Percentiles rank a stretch among this genome's conserved stretches.
These are phyloP conservation scores for Apolygus lucorum DNA, from an alignment of 1,140 invertebrate genomes.

Conservation along the genomic window DNA sequence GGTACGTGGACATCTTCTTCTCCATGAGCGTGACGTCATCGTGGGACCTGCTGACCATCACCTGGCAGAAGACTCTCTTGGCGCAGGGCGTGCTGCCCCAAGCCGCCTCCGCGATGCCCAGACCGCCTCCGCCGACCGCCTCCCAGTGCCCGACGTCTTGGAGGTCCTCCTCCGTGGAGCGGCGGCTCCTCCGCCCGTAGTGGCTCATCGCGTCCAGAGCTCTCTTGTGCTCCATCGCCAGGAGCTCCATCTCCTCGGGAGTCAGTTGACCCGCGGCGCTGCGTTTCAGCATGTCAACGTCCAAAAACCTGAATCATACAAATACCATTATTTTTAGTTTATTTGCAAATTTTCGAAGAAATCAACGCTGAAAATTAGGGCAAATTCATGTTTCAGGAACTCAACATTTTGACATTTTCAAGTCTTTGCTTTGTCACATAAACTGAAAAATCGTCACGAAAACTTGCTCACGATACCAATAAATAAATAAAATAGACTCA, in stretches of 20 bases:
- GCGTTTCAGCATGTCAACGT: constrained; percentile 52
- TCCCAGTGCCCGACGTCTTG: constrained; percentile 41
- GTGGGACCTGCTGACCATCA: constrained; percentile 52
- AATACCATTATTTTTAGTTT: too few species aligned
- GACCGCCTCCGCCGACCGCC: constrained; percentile 43
- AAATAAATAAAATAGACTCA: too few species aligned
- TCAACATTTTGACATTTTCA: too few species aligned
- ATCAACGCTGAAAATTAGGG: too few species aligned
- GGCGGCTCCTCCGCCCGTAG: constrained; percentile 34
- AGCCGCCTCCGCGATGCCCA: constrained; percentile 42
- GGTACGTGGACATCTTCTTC: constrained; percentile 61
- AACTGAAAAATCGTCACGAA: too few species aligned
- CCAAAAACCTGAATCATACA: constrained; percentile 50
- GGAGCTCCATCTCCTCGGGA: constrained; percentile 39
- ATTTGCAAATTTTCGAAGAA: too few species aligned
- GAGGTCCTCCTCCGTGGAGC: constrained; percentile 39
- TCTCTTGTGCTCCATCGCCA: constrained; percentile 50
- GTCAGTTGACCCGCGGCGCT: constrained; percentile 35
- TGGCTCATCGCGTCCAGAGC: constrained; percentile 37
- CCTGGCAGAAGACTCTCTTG: constrained; percentile 64
- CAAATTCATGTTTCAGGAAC: too few species aligned
- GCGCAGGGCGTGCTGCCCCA: constrained; percentile 66
- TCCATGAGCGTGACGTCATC: constrained; percentile 62
- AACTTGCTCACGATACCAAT: too few species aligned
- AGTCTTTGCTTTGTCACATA: too few species aligned